These are phyloP conservation scores for Creontiades dilutus DNA, from an alignment of 2,888 invertebrate species.

Conservation along the genomic window DNA sequence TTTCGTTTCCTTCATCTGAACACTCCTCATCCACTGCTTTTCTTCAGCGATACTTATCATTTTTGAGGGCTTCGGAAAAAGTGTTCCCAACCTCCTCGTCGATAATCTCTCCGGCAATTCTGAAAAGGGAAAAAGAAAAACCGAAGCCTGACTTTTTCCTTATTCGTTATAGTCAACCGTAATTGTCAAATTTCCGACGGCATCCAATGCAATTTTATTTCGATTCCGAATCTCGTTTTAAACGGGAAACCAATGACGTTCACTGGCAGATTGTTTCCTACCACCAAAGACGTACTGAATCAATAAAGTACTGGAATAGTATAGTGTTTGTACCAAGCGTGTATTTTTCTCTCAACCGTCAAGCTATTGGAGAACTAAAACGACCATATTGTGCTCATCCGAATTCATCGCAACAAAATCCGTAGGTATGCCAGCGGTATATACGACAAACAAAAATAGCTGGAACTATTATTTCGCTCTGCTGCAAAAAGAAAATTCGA, in stretches of 20 bases:
- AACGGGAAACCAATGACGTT: background rate
- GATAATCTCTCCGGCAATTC: background rate
- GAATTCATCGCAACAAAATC: too few relatives aligned
- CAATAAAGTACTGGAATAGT: too few relatives aligned
- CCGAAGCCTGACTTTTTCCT: background rate
- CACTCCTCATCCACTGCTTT: constrained; percentile 24
- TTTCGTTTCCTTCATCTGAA: constrained; percentile 14
- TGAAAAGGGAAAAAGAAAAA: constrained; percentile 20
- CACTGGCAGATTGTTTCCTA: background rate
- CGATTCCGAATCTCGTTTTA: background rate
- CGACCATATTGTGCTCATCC: too few relatives aligned
- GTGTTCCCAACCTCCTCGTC: background rate
- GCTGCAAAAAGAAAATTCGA: too few relatives aligned
- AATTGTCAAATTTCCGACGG: constrained; percentile 16
- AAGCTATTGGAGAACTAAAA: too few relatives aligned
- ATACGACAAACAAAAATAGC: too few relatives aligned
- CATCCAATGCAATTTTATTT: background rate
- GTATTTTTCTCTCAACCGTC: too few relatives aligned
- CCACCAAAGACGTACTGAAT: background rate
- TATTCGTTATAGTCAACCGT: background rate
- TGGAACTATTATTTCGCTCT: too few relatives aligned
- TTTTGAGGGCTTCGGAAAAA: constrained; percentile 21
- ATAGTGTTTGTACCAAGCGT: too few relatives aligned
- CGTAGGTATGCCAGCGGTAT: too few relatives aligned
- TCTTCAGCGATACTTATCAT: constrained; percentile 39